Evolutionary conservation across 1,140 invertebrate species (phyloP).

Genomic region (Goniozus legneri): DNA sequence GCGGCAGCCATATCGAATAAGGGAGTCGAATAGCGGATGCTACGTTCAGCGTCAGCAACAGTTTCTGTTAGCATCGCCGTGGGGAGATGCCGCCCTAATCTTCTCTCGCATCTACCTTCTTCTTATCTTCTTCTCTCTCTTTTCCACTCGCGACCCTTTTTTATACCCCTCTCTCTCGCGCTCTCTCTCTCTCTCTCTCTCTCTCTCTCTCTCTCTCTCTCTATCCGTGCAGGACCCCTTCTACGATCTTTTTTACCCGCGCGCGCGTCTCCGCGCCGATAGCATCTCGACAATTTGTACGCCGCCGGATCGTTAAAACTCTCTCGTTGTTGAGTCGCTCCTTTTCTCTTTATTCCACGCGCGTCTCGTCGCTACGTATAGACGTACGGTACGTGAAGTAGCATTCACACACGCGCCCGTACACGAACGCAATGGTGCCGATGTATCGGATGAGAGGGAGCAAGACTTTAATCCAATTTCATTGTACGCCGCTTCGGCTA

Average conservation of each 20-base stretch:
- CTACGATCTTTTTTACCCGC: slow-evolving; percentile 8
- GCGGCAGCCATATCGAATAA: too few species aligned
- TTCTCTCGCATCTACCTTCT: slow-evolving; percentile 44
- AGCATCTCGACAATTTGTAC: slow-evolving; percentile 52
- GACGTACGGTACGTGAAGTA: too few species aligned
- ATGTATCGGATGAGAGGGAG: too few species aligned
- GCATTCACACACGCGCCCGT: too few species aligned
- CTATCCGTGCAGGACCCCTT: slow-evolving; percentile 4
- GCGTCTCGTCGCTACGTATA: slow-evolving; percentile 26
- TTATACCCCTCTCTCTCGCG: slow-evolving; percentile 1
- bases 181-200: slow-evolving; percentile 5
- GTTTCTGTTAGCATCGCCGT: slow-evolving; percentile 35
- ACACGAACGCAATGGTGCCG: too few species aligned
- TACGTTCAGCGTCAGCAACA: slow-evolving; percentile 15
- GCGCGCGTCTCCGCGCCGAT: slow-evolving; percentile 32
- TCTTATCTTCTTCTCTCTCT: too few species aligned
- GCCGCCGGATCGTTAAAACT: slow-evolving; percentile 47
- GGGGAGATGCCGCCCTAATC: slow-evolving; percentile 38
- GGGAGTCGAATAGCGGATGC: slow-evolving; percentile 15
- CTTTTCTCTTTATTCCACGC: slow-evolving; percentile 7
- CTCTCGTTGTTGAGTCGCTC: slow-evolving; percentile 9
- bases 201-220: slow-evolving; percentile 1
- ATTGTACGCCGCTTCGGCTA: too few species aligned
- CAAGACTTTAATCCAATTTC: slow-evolving; percentile 48
- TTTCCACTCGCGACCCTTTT: neutral